Evolutionary conservation across 2,797 vertebrate species (phyloP), one percentile per base, ranked within the genome.

Genomic region (Neopelma chrysocephalum): DNA sequence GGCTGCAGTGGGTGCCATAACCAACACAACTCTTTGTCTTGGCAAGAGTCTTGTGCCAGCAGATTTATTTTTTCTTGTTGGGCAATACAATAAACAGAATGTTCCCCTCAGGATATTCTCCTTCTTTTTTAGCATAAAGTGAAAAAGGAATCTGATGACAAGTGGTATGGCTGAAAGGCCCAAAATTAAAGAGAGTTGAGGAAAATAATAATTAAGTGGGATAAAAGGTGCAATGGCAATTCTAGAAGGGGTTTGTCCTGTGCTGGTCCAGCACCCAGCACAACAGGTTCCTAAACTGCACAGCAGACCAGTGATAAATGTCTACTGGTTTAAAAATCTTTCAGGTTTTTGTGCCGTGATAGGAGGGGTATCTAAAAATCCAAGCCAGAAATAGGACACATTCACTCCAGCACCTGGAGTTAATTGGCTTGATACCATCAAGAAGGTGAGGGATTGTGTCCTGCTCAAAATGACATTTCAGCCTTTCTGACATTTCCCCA

Each of bases 71-170:
- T 61, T 57, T 87, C 82, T 32, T 42, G 20, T 64, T 34, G 60
- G 31, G 25, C 14, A 40, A 60, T 1, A 5, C 7, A 36, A 40
- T 3, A 31, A n/a, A 15, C 8, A 68, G 53, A 47, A 36, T 6
- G 15, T 26, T 14, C 11, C 75, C 38, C 1, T 0, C 0, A 1
- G n/a, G 26, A 17, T 8, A 47, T 66, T 71, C 71, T 19, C 22
- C 31, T 58, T 80, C 43, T 38, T 47, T 85, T 89, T 69, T 11
- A 58, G 26, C 20, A 20, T 5, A 17, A 54, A 65, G 5, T 29
- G 15, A 31, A 71, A 71, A 90, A 89, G 34, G 26, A 73, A 38
- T 38, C 36, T 32, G 45, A 42, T 9, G 17, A 21, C 27, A 48
- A 68, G 29, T 8, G 34, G 1, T 38, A 10, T 3, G 3, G 31